Percentiles rank a stretch among this genome's conserved stretches.
Evolutionary conservation across 2,888 invertebrate species (phyloP).

Genomic region (Melinaea menophilus): DNA sequence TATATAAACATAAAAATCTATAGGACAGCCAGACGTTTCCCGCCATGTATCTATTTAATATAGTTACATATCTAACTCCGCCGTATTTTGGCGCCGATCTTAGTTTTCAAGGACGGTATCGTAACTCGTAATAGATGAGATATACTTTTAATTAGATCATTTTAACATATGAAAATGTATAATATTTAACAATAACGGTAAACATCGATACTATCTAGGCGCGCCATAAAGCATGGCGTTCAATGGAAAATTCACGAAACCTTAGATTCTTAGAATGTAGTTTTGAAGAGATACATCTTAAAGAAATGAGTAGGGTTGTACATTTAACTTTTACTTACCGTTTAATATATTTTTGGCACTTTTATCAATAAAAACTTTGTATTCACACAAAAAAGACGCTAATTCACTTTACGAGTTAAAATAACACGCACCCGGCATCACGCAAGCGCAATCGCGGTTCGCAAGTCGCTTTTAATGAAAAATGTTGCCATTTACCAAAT

Average conservation of each 20-base stretch:
- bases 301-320: slow-evolving; percentile 1
- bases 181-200: slow-evolving; percentile 45
- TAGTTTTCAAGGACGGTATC: slow-evolving; percentile 55
- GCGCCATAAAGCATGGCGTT: slow-evolving; percentile 69
- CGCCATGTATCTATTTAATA: slow-evolving; percentile 49
- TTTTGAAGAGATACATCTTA: slow-evolving; percentile 13
- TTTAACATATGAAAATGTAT: background rate
- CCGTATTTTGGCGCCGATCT: slow-evolving; percentile 55
- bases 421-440: slow-evolving; percentile 75
- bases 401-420: slow-evolving; percentile 57
- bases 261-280: slow-evolving; percentile 29
- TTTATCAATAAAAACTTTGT: slow-evolving; percentile 34
- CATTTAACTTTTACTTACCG: slow-evolving; percentile 36
- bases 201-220: slow-evolving; percentile 49
- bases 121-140: slow-evolving; percentile 45
- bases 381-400: slow-evolving; percentile 60
- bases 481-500: slow-evolving; percentile 42
- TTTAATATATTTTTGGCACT: slow-evolving; percentile 16
- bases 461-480: slow-evolving; percentile 54
- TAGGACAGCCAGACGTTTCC: slow-evolving; percentile 44
- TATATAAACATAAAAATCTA: slow-evolving; percentile 6
- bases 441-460: slow-evolving; percentile 67
- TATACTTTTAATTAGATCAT: slow-evolving; percentile 12
- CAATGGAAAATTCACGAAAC: slow-evolving; percentile 63
- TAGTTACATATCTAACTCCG: slow-evolving; percentile 26